Evolutionary conservation across 2,797 vertebrate genomes (phyloP).

Genomic region (Brotula barbata): DNA sequence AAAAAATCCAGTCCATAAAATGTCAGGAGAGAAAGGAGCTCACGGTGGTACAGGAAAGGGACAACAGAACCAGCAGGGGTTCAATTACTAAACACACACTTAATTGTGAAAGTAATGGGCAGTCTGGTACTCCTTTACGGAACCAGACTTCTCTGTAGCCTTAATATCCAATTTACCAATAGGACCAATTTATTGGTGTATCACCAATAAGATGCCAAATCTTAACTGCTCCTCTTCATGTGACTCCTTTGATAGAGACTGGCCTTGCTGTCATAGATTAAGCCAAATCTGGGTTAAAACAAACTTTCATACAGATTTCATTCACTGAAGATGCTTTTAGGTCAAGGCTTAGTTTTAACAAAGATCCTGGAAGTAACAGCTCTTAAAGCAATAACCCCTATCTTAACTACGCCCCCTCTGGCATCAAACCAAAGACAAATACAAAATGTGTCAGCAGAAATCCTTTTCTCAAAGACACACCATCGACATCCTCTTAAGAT

Average conservation of each 20-base stretch:
- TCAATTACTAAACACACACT: constrained; percentile 41
- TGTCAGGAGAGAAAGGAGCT: constrained; percentile 47
- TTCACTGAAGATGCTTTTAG: constrained; percentile 67
- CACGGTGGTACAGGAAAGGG: constrained; percentile 50
- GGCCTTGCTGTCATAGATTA: constrained; percentile 63
- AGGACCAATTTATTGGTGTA: constrained; percentile 13
- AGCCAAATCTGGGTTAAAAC: constrained; percentile 67
- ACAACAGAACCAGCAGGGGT: constrained; percentile 48
- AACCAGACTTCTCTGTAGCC: constrained; percentile 33
- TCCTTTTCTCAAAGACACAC: constrained; percentile 66
- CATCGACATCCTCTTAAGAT: constrained; percentile 41
- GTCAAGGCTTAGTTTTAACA: constrained; percentile 69
- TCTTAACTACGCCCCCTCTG: constrained; percentile 72
- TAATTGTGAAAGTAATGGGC: constrained; percentile 47
- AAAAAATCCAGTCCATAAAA: constrained; percentile 51
- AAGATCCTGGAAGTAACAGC: constrained; percentile 63
- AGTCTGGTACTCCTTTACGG: constrained; percentile 53
- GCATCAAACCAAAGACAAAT: constrained; percentile 77
- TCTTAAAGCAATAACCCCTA: constrained; percentile 49
- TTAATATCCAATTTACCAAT: constrained; percentile 1
- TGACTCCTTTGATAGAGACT: constrained; percentile 63
- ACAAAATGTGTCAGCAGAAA: constrained; percentile 60
- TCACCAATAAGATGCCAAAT: constrained; percentile 41
- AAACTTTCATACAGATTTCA: constrained; percentile 65
- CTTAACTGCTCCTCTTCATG: constrained; percentile 52